Percentiles rank a stretch among this genome's conserved stretches.
Evolutionary conservation across 2,113 vertebrate genomes (phyloP).

Genomic region (Labeo rohita): DNA sequence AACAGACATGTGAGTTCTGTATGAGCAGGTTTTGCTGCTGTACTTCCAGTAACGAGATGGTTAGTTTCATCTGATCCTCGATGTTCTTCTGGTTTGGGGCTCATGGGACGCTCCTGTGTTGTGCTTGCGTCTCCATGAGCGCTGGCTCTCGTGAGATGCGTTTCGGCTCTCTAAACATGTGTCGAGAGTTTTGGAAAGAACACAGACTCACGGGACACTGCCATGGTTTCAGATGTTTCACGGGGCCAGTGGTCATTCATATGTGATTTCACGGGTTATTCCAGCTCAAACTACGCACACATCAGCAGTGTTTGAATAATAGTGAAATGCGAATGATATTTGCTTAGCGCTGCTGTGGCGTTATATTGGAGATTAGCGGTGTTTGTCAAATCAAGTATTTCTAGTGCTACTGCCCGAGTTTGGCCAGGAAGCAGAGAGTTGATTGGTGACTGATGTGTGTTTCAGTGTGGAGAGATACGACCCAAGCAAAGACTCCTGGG

Average conservation of each 20-base stretch:
- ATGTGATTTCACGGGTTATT: too few species aligned
- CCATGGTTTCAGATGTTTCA: not conserved
- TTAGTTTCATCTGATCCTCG: too few species aligned
- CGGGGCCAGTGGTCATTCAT: not conserved
- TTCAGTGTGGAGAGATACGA: constrained; percentile 95
- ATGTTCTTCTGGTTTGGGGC: not conserved
- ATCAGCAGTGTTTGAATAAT: too few species aligned
- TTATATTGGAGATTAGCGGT: too few species aligned
- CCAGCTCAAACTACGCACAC: too few species aligned
- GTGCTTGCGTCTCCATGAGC: not conserved
- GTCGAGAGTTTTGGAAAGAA: not conserved
- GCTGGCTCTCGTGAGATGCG: not conserved
- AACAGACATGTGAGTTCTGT: not conserved
- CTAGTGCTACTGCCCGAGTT: not conserved
- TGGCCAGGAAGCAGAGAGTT: too few species aligned
- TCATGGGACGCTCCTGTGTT: not conserved
- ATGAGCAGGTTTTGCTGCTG: not conserved
- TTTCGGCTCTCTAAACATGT: not conserved
- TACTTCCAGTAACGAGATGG: not conserved
- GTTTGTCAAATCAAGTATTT: too few species aligned
- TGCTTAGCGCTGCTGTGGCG: not conserved
- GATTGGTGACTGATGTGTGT: not conserved
- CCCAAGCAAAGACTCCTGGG: constrained; percentile 94
- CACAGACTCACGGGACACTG: not conserved
- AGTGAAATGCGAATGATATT: not conserved